Percentiles rank a stretch among this genome's conserved stretches.
Evolutionary conservation across 2,797 vertebrate genomes (phyloP).

Genomic region (Aselliscus stoliczkanus): DNA sequence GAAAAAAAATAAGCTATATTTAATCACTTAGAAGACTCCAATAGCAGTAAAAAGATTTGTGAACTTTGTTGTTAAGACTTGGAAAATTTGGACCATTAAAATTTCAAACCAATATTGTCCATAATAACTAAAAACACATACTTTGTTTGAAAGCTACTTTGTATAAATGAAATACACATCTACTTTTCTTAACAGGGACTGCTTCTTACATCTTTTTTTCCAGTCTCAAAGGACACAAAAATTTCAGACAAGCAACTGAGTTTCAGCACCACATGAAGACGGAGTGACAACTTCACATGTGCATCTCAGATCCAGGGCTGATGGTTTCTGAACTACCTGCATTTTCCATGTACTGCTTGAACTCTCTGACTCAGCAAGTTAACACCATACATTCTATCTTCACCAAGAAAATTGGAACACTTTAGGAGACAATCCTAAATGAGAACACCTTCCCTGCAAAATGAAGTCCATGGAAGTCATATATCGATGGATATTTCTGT

Average conservation of each 20-base stretch:
- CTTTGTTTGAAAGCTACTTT: not conserved
- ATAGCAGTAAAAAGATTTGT: not conserved
- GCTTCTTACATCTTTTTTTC: constrained; percentile 4
- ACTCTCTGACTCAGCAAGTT: not conserved
- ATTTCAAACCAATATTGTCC: not conserved
- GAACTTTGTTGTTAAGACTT: not conserved
- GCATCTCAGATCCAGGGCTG: not conserved
- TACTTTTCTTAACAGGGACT: not conserved
- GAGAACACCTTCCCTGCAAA: not conserved
- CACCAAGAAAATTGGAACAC: not conserved
- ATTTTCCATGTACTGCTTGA: not conserved
- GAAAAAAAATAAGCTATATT: not conserved
- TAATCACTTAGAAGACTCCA: not conserved
- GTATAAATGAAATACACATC: not conserved
- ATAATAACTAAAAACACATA: not conserved
- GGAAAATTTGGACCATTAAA: not conserved
- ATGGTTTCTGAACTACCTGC: not conserved
- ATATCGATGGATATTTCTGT: not conserved
- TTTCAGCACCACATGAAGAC: not conserved
- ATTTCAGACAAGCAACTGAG: not conserved
- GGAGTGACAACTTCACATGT: not conserved
- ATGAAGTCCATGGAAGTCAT: not conserved
- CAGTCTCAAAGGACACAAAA: not conserved
- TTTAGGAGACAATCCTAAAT: not conserved
- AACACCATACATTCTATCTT: not conserved